Base-by-base conservation (phyloP, 2,113 vertebrate species). In the Morphnarchus princeps region DNA sequence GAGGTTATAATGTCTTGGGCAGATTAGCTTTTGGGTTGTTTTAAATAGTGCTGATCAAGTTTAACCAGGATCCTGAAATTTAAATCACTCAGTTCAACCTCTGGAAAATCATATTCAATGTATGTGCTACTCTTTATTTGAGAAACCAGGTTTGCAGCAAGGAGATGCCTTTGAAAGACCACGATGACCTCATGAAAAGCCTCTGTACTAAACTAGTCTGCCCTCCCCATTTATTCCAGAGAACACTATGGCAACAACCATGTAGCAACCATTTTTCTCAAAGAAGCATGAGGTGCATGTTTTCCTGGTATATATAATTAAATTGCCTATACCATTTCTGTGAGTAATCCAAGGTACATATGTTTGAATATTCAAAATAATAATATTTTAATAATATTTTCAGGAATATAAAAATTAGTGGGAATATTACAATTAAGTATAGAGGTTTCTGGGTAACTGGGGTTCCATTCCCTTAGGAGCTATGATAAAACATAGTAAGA, bases 1-100 rank as follows among this genome's bases (percentile, higher is more conserved):
- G 66, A 89, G 65, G 43, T 89, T 94, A 58, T 73, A 91, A 86
- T 4, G 4, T 90, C 82, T 66, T 73, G 57, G 45, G 52, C 24
- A 81, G 42, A 96, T 89, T 73, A 82, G 34, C 42, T 87, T 95
- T 96, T 58, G 55, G 36, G 62, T 61, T 89, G 21, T 65, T 95
- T 95, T 95, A 85, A 95, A 93, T 80, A 95, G 52, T 79, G 72
- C 71, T 93, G 89, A 94, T 78, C 47, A 91, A 76, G 62, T 83
- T 91, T 80, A 94, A 90, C 45, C 29, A 73, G 54, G 47, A 94
- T 40, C 20, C 69, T 93, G 61, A 17, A 93, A 79, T 96, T 96
- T 93, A 89, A 96, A 92, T 89, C 47, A 84, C 42, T 89, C 54
- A 82, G 55, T 66, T 90, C 77, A 89, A 11, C 15, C 34, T 67